Conservation (phyloP, 2,888 invertebrate genomes). For the Pseudanteris insignis region DNA sequence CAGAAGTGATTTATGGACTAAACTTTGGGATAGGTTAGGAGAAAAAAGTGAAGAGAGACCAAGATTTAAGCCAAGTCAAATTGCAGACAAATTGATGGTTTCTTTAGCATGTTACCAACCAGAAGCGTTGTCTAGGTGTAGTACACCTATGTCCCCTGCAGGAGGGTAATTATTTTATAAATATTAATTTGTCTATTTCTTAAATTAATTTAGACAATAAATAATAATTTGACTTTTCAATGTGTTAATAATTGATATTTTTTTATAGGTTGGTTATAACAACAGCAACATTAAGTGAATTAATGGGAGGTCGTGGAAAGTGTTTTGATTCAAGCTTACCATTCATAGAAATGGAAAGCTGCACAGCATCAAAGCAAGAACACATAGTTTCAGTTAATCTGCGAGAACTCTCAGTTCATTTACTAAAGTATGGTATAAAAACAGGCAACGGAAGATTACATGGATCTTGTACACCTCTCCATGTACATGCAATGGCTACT, state of each 20-base stretch:
- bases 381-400: conserved; percentile 88
- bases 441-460: conserved; percentile 40
- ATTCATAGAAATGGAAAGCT: conserved; percentile 83
- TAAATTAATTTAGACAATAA: too few species aligned
- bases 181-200: too few species aligned
- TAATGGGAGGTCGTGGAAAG: conserved; percentile 58
- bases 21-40: conserved; percentile 78
- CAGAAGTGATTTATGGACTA: conserved; percentile 83
- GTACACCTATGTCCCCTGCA: conserved; percentile 84
- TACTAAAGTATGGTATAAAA: conserved; percentile 73
- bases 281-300: conserved; percentile 58
- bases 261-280: conserved; percentile 51
- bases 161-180: conserved; percentile 70
- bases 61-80: conserved; percentile 75
- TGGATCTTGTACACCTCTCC: conserved; percentile 72
- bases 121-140: conserved; percentile 84
- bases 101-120: conserved; percentile 88
- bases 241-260: too few species aligned
- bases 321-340: conserved; percentile 69
- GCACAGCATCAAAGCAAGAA: conserved; percentile 88
- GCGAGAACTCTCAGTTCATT: conserved; percentile 84
- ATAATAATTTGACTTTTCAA: too few species aligned
- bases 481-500: conserved; percentile 83
- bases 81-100: conserved; percentile 80
- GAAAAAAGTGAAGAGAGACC: conserved; percentile 71